Percentiles rank a stretch among this genome's conserved stretches.
phyloP scores from a whole-genome alignment of 2,888 invertebrate species.

The Adela reaumurella region DNA sequence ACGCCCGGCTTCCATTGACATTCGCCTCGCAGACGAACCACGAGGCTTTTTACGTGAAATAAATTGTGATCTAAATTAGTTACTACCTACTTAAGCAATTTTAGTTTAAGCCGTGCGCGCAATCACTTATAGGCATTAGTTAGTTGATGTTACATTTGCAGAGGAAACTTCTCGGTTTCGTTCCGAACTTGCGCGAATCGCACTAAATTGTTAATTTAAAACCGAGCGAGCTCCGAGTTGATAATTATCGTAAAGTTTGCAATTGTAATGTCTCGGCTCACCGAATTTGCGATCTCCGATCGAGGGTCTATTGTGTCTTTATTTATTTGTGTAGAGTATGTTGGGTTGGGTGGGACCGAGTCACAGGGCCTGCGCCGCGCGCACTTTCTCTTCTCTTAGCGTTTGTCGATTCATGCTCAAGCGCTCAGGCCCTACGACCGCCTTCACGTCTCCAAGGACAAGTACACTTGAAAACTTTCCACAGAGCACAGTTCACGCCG shows the following conservation, averaged over 20 bases:
- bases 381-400: neutral
- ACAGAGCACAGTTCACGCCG: neutral
- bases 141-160: neutral
- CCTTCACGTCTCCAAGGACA: neutral
- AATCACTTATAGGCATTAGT: neutral
- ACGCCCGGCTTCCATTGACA: neutral
- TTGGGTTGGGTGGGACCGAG: neutral
- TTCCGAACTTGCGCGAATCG: too few species aligned
- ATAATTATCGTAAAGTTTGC: neutral
- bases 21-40: neutral
- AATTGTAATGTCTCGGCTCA: neutral
- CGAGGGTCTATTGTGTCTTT: neutral
- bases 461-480: neutral
- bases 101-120: neutral
- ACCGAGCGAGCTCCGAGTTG: too few species aligned
- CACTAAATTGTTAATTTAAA: too few species aligned
- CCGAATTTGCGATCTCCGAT: neutral
- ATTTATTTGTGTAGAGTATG: neutral
- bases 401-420: neutral
- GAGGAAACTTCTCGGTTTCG: neutral
- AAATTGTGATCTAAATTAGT: neutral
- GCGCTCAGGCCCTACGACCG: neutral
- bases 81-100: neutral
- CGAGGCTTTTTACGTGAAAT: neutral
- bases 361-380: neutral